These are phyloP conservation scores for Muntiacus reevesi DNA, from an alignment of 2,113 vertebrate species.

Conservation along the genomic window DNA sequence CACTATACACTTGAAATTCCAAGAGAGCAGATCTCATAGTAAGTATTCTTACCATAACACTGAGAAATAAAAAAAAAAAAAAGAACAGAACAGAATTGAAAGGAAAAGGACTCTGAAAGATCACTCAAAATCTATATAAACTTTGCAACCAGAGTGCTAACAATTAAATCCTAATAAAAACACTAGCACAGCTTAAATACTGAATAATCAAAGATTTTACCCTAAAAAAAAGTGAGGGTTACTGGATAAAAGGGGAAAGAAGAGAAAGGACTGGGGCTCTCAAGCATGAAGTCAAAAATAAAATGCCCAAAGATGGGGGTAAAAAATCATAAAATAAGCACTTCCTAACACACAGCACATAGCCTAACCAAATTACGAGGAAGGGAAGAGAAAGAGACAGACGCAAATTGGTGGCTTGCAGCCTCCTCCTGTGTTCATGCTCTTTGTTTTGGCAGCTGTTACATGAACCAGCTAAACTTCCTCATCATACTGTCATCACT, in stretches of 20 bases:
- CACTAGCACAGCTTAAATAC: not conserved
- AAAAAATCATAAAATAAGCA: not conserved
- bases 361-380: not conserved
- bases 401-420: rapidly evolving
- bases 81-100: not conserved
- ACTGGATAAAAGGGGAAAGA: not conserved
- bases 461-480: not conserved
- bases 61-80: not conserved
- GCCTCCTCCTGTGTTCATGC: not conserved
- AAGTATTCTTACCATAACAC: not conserved
- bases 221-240: not conserved
- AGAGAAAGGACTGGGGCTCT: not conserved
- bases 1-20: not conserved
- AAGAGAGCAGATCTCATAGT: not conserved
- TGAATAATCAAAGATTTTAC: not conserved
- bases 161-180: conserved; percentile 2
- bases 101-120: not conserved
- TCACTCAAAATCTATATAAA: not conserved
- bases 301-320: not conserved
- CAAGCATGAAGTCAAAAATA: not conserved
- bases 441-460: not conserved
- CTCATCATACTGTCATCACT: not conserved
- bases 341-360: not conserved
- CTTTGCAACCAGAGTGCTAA: not conserved
- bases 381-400: not conserved